phyloP scores from a whole-genome alignment of 2,888 invertebrate genomes.

The Acanthacorydalis orientalis region DNA sequence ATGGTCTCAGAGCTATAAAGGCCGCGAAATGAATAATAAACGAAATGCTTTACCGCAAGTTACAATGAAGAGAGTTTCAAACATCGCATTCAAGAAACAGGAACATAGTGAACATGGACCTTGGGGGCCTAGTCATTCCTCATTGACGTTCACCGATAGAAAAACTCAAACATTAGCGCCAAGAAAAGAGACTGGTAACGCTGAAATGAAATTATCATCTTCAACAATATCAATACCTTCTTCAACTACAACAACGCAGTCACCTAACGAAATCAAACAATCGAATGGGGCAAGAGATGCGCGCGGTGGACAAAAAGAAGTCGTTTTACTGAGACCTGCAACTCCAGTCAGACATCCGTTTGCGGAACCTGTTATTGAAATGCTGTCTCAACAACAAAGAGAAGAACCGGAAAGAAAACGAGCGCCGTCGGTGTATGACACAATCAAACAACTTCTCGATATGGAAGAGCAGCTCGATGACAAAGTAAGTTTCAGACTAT shows the following conservation, averaged over 20 bases:
- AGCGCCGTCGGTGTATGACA: constrained; percentile 33
- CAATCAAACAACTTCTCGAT: constrained; percentile 35
- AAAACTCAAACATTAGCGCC: constrained; percentile 9
- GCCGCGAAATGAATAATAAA: constrained; percentile 29
- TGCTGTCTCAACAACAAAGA: constrained; percentile 24
- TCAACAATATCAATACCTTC: constrained; percentile 6
- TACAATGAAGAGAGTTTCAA: constrained; percentile 1
- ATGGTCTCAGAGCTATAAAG: constrained; percentile 23
- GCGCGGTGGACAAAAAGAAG: constrained; percentile 41
- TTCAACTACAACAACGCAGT: constrained; percentile 10
- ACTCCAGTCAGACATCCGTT: constrained; percentile 34
- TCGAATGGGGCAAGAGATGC: constrained; percentile 10
- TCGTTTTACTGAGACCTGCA: constrained; percentile 41
- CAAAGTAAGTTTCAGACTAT: too few relatives aligned
- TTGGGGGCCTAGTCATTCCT: constrained; percentile 9
- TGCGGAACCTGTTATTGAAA: constrained; percentile 32
- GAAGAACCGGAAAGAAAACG: constrained; percentile 17
- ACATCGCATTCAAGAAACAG: constrained; percentile 12
- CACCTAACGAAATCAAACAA: constrained; percentile 12
- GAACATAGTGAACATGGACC: constrained; percentile 11
- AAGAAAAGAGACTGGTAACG: constrained; percentile 7
- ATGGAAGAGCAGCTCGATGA: constrained; percentile 30
- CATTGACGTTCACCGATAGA: constrained; percentile 13
- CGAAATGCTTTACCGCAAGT: constrained; percentile 14
- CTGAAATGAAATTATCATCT: constrained; percentile 18